A percentile compares a stretch with the other conserved stretches of the same genome.
Conservation (phyloP, 2,113 vertebrate genomes). For the Myocastor coypus region DNA sequence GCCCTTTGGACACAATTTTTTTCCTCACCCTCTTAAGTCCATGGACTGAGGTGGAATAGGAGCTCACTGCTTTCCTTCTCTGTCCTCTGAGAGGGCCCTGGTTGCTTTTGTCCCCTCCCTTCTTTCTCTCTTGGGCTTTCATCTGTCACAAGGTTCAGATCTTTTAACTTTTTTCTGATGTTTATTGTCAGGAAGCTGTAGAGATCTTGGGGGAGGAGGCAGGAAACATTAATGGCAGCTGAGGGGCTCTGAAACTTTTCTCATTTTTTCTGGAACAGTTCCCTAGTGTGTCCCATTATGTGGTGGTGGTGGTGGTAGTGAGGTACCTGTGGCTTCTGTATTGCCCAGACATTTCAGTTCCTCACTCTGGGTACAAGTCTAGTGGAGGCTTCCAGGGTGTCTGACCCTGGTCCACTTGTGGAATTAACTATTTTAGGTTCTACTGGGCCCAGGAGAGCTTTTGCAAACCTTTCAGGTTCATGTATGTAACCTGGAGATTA, state of each 20-base stretch:
- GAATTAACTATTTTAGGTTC: background rate
- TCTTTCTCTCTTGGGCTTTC: background rate
- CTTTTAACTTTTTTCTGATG: background rate
- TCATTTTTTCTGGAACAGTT: background rate
- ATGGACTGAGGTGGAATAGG: background rate
- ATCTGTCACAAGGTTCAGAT: background rate
- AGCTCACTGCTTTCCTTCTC: background rate
- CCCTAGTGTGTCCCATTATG: background rate
- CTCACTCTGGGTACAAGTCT: background rate
- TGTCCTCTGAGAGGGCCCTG: background rate
- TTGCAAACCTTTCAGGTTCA: background rate
- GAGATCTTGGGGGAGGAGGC: background rate
- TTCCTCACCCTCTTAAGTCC: background rate
- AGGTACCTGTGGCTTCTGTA: background rate
- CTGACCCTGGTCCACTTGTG: background rate
- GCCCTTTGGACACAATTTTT: background rate
- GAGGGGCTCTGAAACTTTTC: background rate
- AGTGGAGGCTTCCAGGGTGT: background rate
- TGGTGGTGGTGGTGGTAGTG: background rate
- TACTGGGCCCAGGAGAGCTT: background rate
- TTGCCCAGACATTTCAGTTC: background rate
- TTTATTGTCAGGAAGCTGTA: background rate
- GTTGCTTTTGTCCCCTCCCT: background rate
- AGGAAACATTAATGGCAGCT: background rate
- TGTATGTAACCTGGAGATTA: background rate